phyloP scores from a whole-genome alignment of 2,797 vertebrate genomes.

The Catharus ustulatus region DNA sequence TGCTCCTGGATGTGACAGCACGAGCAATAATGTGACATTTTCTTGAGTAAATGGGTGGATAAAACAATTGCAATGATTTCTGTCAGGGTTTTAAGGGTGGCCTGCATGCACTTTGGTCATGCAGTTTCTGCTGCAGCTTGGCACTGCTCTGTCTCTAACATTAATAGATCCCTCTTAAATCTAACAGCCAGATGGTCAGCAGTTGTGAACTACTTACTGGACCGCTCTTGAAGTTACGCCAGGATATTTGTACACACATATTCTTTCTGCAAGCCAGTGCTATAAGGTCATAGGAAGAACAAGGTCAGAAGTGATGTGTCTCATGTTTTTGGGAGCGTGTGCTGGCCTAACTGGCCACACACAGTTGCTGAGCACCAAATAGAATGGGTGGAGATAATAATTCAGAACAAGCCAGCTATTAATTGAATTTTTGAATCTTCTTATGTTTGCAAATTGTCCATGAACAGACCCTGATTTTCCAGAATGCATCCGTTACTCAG shows the following conservation, averaged over 20 bases:
- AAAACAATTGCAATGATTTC: background rate
- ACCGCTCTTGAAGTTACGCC: constrained; percentile 15
- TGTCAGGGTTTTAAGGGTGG: background rate
- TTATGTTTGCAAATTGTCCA: constrained; percentile 20
- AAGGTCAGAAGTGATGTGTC: constrained; percentile 4
- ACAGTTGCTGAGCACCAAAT: background rate
- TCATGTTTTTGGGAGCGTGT: background rate
- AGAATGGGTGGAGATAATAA: background rate
- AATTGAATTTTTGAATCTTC: constrained; percentile 1
- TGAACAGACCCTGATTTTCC: constrained; percentile 23
- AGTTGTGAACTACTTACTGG: constrained; percentile 58
- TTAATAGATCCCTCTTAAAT: constrained; percentile 42
- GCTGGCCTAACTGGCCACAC: background rate
- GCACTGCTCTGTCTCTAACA: background rate
- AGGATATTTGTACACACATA: constrained; percentile 11
- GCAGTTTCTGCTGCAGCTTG: constrained; percentile 29
- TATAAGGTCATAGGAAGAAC: constrained; percentile 50
- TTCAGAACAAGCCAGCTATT: background rate
- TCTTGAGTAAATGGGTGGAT: background rate
- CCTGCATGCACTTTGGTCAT: background rate
- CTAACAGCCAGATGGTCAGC: constrained; percentile 65
- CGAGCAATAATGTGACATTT: background rate
- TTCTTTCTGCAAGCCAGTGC: constrained; percentile 35
- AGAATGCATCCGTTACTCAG: constrained; percentile 19
- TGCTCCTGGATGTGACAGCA: background rate